These are phyloP conservation scores for Diorhabda carinulata DNA, from an alignment of 1,140 invertebrate genomes.

Conservation along the genomic window DNA sequence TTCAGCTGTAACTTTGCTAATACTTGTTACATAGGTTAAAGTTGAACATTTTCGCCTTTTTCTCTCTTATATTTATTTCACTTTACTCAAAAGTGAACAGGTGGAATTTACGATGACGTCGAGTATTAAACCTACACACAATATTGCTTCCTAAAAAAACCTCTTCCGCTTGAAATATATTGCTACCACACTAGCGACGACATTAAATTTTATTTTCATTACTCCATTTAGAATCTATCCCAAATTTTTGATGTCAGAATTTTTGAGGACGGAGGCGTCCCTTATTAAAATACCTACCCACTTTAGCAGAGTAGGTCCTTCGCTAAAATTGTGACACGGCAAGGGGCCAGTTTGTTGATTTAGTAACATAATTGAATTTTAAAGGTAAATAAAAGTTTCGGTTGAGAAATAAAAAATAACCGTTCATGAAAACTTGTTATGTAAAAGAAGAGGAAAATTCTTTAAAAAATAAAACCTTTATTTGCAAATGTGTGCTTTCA, in stretches of 20 bases:
- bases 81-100: conserved; percentile 2
- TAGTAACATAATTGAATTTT: conserved; percentile 1
- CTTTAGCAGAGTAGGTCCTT: not conserved
- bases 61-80: not conserved
- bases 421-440: too few species aligned
- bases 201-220: not conserved
- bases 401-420: not conserved
- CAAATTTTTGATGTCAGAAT: not conserved
- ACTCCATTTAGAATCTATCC: conserved; percentile 2
- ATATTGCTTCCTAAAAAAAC: conserved; percentile 2
- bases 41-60: not conserved
- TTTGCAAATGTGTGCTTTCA: too few species aligned
- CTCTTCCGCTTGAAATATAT: not conserved
- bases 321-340: not conserved
- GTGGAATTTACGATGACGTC: not conserved
- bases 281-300: too few species aligned
- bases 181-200: not conserved
- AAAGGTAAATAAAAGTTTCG: not conserved
- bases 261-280: not conserved
- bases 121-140: not conserved
- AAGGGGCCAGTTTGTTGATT: not conserved
- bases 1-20: not conserved
- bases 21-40: not conserved
- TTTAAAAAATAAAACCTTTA: too few species aligned
- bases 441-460: too few species aligned